phyloP scores from a whole-genome alignment of 2,888 invertebrate species.

The Mellilla xanthometata region DNA sequence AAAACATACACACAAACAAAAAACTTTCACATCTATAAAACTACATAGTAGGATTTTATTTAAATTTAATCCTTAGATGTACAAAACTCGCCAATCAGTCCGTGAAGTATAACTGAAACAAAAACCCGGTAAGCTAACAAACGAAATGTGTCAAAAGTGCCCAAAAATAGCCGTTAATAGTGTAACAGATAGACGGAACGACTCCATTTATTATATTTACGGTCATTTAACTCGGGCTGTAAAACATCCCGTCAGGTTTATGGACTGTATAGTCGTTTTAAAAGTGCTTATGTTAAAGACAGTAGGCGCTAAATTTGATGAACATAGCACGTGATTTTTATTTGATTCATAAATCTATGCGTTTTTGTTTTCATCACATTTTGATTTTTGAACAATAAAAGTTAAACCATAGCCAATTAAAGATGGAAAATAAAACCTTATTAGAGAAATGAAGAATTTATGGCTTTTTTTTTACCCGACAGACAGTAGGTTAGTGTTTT shows the following conservation, averaged over 20 bases:
- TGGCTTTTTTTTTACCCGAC: too few species aligned
- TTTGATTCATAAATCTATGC: too few species aligned
- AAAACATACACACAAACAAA: too few species aligned
- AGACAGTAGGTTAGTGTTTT: too few species aligned
- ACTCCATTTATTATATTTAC: constrained; percentile 29
- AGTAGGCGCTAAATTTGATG: constrained; percentile 5
- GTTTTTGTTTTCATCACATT: too few species aligned
- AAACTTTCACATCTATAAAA: too few species aligned
- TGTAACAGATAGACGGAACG: constrained; percentile 22
- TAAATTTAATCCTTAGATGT: too few species aligned
- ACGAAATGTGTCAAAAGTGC: constrained; percentile 13
- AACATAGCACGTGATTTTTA: not conserved
- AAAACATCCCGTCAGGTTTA: constrained; percentile 17
- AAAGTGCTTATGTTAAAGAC: constrained; percentile 15
- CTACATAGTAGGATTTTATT: too few species aligned
- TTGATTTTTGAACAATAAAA: not conserved
- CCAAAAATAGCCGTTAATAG: constrained; percentile 18
- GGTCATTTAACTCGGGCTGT: constrained; percentile 26
- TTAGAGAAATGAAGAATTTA: too few species aligned
- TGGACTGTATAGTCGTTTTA: constrained; percentile 13
- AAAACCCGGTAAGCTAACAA: not conserved
- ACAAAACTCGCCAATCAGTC: too few species aligned
- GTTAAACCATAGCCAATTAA: not conserved
- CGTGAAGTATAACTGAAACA: not conserved
- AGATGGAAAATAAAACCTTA: too few species aligned